A percentile compares a stretch with the other conserved stretches of the same genome.
These are phyloP conservation scores for Oryzias dopingdopingensis DNA, from an alignment of 2,797 vertebrate genomes.

Conservation along the genomic window DNA sequence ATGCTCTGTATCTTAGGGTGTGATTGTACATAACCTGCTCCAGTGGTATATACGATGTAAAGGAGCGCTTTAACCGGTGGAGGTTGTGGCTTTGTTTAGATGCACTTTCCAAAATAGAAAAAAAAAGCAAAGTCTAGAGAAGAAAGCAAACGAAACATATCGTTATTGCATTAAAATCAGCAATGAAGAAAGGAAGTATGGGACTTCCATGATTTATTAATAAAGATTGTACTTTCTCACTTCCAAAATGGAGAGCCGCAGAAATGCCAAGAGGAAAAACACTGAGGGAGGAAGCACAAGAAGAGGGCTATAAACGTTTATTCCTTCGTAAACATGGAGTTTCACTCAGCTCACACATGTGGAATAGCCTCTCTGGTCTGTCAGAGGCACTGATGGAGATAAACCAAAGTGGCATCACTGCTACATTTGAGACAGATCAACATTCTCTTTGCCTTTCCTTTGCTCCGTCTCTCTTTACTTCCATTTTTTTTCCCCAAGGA, in stretches of 20 bases:
- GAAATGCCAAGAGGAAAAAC: conserved; percentile 16
- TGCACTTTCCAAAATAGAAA: conserved; percentile 9
- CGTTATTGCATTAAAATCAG: conserved; percentile 62
- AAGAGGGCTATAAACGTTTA: conserved; percentile 44
- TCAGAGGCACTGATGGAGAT: conserved; percentile 55
- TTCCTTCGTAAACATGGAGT: conserved; percentile 63
- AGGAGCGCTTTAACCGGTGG: conserved; percentile 1
- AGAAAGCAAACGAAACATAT: conserved; percentile 41
- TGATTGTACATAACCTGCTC: conserved; percentile 58
- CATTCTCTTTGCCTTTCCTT: conserved; percentile 24
- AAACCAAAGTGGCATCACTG: conserved; percentile 66
- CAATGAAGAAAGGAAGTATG: conserved; percentile 62
- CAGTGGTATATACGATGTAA: conserved; percentile 2
- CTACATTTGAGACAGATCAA: conserved; percentile 51
- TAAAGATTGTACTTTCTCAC: conserved; percentile 60
- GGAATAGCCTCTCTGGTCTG: conserved; percentile 46
- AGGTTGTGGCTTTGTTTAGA: background rate
- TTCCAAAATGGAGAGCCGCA: conserved; percentile 46
- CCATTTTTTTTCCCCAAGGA: conserved; percentile 51
- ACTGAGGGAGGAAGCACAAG: conserved; percentile 14
- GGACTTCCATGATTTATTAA: conserved; percentile 72
- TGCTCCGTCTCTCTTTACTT: background rate
- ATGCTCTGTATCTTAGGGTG: conserved; percentile 30
- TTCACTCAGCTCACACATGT: conserved; percentile 68
- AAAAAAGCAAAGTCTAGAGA: conserved; percentile 10